Conservation (phyloP, 2,113 vertebrate genomes). For the Equus quagga region DNA sequence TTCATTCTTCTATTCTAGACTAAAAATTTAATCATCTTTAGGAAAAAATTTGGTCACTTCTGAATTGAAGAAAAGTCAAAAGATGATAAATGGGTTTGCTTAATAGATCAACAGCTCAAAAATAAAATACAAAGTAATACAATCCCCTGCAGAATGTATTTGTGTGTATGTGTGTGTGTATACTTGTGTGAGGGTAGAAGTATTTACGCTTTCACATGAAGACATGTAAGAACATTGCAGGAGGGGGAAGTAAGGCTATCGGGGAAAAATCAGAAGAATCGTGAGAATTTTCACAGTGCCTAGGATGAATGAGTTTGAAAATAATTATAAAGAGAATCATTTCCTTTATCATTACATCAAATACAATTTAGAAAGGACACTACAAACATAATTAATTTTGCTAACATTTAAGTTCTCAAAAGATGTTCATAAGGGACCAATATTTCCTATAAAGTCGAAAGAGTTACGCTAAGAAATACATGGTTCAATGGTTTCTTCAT, state of each 20-base stretch:
- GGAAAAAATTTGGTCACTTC: neutral
- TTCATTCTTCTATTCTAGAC: neutral
- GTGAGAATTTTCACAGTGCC: neutral
- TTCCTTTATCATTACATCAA: neutral
- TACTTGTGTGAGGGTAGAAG: neutral
- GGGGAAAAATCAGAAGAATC: neutral
- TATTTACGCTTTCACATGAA: neutral
- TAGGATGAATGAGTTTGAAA: neutral
- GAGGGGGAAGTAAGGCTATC: neutral
- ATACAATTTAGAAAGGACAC: neutral
- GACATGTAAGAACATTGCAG: neutral
- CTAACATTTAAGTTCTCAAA: neutral
- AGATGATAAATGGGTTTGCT: neutral
- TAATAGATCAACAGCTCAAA: neutral
- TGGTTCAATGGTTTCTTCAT: neutral
- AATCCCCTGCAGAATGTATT: neutral
- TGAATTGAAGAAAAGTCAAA: neutral
- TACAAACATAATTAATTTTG: neutral
- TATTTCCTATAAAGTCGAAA: neutral
- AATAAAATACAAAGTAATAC: neutral
- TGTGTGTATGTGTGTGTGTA: neutral
- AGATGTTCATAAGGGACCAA: neutral
- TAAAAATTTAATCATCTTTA: neutral
- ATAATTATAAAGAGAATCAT: neutral
- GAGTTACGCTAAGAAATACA: neutral